These are phyloP conservation scores for Pristionchus exspectatus DNA, from an alignment of 2,888 invertebrate species.

Conservation along the genomic window DNA sequence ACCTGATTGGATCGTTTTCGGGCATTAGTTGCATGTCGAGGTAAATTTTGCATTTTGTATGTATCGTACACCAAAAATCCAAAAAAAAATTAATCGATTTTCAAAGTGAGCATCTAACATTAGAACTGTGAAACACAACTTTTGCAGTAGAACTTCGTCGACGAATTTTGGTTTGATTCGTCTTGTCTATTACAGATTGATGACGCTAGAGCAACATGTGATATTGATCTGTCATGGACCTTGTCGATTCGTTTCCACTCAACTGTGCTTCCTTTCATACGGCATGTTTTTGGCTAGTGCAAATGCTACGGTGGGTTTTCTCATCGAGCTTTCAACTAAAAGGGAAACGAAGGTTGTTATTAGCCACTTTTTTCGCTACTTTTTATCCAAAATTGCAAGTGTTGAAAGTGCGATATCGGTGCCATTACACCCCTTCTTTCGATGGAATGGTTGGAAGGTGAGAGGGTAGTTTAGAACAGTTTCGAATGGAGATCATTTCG, in stretches of 20 bases:
- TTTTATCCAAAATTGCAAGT: neutral
- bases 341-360: too few relatives aligned
- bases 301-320: neutral
- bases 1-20: neutral
- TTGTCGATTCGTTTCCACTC: neutral
- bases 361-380: too few relatives aligned
- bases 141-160: neutral
- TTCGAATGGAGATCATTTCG: too few relatives aligned
- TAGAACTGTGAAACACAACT: neutral
- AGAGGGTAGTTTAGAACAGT: too few relatives aligned
- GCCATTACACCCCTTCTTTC: neutral
- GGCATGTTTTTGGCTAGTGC: neutral
- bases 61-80: too few relatives aligned
- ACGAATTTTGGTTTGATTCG: neutral
- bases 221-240: constrained; percentile 12
- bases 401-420: neutral
- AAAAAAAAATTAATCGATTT: neutral
- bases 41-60: neutral
- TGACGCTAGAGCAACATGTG: neutral
- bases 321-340: too few relatives aligned
- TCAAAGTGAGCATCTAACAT: neutral
- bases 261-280: neutral
- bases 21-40: neutral
- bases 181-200: neutral
- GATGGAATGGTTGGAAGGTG: too few relatives aligned